Conservation (phyloP, 1,140 invertebrate species). For the Zophobas atratus region DNA sequence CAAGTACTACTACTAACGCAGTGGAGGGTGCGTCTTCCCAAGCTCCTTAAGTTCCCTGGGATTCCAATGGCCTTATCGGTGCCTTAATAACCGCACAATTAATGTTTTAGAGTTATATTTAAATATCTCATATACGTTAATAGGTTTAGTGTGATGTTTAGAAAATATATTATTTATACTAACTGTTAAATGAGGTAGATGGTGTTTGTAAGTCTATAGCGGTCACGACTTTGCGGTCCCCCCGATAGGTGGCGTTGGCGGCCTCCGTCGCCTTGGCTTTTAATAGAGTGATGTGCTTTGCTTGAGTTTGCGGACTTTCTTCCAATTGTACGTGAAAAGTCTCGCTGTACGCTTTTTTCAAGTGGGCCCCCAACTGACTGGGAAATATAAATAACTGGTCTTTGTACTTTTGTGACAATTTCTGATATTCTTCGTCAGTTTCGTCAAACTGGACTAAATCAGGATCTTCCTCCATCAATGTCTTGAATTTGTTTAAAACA, state of each 20-base stretch:
- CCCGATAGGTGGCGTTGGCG: conserved; percentile 50
- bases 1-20: neutral
- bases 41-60: neutral
- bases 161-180: conserved; percentile 36
- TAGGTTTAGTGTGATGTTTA: conserved; percentile 34
- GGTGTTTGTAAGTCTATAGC: conserved; percentile 35
- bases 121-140: conserved; percentile 7
- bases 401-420: conserved; percentile 37
- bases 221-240: conserved; percentile 21
- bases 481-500: conserved; percentile 46
- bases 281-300: conserved; percentile 7
- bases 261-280: conserved; percentile 41
- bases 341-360: conserved; percentile 38
- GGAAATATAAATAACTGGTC: conserved; percentile 36
- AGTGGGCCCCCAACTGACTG: conserved; percentile 17
- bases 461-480: conserved; percentile 12
- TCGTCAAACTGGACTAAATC: conserved; percentile 28
- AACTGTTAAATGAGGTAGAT: conserved; percentile 8
- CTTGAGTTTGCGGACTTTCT: neutral
- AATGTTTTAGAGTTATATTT: conserved; percentile 13
- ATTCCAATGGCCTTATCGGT: neutral
- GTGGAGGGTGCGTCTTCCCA: neutral
- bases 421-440: conserved; percentile 45
- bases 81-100: conserved; percentile 25
- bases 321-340: neutral